Conservation (phyloP, 2,797 vertebrate species). For the Garrulus glandarius region DNA sequence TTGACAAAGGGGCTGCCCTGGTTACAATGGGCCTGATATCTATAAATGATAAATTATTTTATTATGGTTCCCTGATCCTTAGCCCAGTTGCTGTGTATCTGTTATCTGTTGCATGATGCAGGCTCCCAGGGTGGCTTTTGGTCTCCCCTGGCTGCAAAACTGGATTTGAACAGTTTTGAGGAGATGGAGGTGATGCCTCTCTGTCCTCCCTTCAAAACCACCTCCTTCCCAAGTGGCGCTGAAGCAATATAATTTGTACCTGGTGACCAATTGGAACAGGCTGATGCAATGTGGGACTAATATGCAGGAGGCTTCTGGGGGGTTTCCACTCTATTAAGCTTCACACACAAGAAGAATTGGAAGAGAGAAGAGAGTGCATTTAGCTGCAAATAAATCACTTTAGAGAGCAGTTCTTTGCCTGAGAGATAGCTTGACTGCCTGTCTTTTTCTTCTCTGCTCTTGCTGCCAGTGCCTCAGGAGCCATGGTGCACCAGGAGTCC, state of each 20-base stretch:
- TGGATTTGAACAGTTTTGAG: neutral
- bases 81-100: neutral
- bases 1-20: neutral
- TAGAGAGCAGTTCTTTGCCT: neutral
- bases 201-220: neutral
- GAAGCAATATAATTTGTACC: neutral
- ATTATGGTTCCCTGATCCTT: neutral
- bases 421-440: neutral
- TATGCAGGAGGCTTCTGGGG: neutral
- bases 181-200: neutral
- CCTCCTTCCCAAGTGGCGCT: neutral
- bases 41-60: neutral
- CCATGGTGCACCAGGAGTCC: conserved; percentile 27
- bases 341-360: neutral
- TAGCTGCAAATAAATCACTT: neutral
- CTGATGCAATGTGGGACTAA: conserved; percentile 4
- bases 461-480: conserved; percentile 16
- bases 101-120: neutral
- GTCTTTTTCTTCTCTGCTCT: conserved; percentile 22
- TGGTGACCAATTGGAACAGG: conserved; percentile 23
- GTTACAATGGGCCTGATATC: neutral
- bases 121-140: fast-evolving
- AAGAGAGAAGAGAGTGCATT: neutral
- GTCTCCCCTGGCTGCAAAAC: neutral
- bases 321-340: neutral